Evolutionary conservation across 2,797 vertebrate species (phyloP), one percentile per base, ranked within the genome.

Genomic region (Poeciliopsis gracilis): DNA sequence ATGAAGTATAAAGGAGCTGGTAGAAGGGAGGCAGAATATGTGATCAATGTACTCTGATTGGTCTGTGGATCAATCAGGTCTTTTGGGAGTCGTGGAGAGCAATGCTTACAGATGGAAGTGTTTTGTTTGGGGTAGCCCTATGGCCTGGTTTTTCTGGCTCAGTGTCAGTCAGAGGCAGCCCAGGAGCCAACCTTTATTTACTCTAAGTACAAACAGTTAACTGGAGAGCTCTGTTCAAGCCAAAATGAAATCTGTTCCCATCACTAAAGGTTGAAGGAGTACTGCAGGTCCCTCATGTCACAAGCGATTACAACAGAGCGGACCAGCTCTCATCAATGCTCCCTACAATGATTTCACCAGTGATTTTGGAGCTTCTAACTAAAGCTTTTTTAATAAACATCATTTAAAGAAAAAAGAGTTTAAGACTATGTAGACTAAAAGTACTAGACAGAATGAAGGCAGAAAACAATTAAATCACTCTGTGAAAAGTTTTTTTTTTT

Each of bases 21-120:
- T 70, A 74, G 77, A 55, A 45, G 57, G 78, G 28, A n/a, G 38
- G 74, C 30, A 23, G 59, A 73, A 79, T 89, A 77, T 91, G 81
- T 88, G 90, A 95, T 95, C 94, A 93, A 93, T 95, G 93, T 80
- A 59, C 83, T 91, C 86, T 92, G 92, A 95, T 95, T 95, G 94
- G 92, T 85, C 74, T 30, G 85, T 25, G 18, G 90, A 93, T 95
- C 93, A 95, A 95, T 95, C 93, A 89, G 86, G 83, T 84, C 94
- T 90, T 81, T 47, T 55, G 90, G 89, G 90, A 94, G 89, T 80
- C 70, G 78, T 84, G 83, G 84, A 91, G 90, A 91, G 87, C 86
- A 87, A 70, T 73, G 2, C 75, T 73, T 66, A 91, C 90, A 93
- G 94, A 95, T 92, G 94, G 93, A 93, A 94, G 92, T 95, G 93